Base-by-base conservation (phyloP, 1,140 invertebrate genomes). In the Zaprionus ornatus region DNA sequence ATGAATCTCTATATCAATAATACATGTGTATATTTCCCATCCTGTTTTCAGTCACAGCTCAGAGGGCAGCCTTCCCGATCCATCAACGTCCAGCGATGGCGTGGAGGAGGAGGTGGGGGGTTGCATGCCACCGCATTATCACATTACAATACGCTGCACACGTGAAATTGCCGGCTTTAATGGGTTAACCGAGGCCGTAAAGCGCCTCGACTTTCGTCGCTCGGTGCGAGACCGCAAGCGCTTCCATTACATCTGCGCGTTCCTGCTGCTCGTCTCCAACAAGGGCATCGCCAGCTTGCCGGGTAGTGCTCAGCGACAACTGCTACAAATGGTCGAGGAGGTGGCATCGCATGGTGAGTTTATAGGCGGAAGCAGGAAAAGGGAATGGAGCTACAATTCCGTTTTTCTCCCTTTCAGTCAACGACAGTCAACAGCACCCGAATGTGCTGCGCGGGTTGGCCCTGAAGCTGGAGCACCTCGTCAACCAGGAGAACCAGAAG, bases 131-230 rank as follows among this genome's bases (percentile, higher is more conserved):
- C 97, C 97, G 78, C 96, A 98, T 94, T 98, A 97, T 94, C 97
- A 97, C 92, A 98, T 98, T 81, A 98, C 97, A 50, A 95, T 97
- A 72, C 97, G 97, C 93, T 97, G 96, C 88, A 98, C 97, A 60
- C 95, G 96, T 93, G 97, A 98, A 97, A 98, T 98, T 90, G 98
- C 98, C 70, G 97, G 97, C 48, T 98, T 98, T 93, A 99, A 99
- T 92, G 98, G 97, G 55, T 94, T 99, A 40, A 97, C 97, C 82
- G 99, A 99, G 93, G 98, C 98, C 2, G 96, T 99, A 17, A 97
- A 98, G 88, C 95, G 97, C 67, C 93, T 99, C 45, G 98, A 99
- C 93, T 98, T 99, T 93, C 95, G 97, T 63, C 97, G 97, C 70
- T 98, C 98, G 3, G 98, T 99, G 32, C 96, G 96, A 64, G 98